These are phyloP conservation scores for Eutrigla gurnardus DNA, from an alignment of 2,797 vertebrate genomes.

Conservation along the genomic window DNA sequence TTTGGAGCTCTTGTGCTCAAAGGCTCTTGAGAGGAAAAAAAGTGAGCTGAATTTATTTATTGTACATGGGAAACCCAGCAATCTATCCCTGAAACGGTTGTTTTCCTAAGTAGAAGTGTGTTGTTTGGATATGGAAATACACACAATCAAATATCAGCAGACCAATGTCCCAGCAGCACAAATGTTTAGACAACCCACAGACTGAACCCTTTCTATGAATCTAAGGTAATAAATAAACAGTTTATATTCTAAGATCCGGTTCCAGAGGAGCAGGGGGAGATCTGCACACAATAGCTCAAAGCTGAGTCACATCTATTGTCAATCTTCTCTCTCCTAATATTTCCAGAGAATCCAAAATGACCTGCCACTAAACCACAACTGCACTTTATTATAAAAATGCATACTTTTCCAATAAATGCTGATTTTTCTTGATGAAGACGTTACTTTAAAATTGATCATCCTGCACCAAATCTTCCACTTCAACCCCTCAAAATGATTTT, in stretches of 20 bases:
- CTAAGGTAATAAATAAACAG: conserved; percentile 39
- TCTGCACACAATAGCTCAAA: conserved; percentile 9
- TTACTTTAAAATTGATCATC: conserved; percentile 28
- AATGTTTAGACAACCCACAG: conserved; percentile 34
- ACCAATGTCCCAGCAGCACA: conserved; percentile 11
- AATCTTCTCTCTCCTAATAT: neutral
- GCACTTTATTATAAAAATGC: conserved; percentile 31
- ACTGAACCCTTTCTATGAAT: conserved; percentile 8
- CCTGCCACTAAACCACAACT: conserved; percentile 31
- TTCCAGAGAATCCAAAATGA: conserved; percentile 32
- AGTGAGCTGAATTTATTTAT: conserved; percentile 56
- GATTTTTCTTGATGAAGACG: conserved; percentile 26
- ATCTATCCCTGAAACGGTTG: conserved; percentile 39
- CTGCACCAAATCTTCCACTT: conserved; percentile 23
- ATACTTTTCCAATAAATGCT: conserved; percentile 38
- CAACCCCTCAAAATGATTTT: neutral
- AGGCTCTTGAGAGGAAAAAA: conserved; percentile 44
- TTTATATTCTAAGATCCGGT: conserved; percentile 23
- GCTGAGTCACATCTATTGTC: conserved; percentile 14
- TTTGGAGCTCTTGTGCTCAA: conserved; percentile 26
- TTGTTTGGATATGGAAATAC: conserved; percentile 52
- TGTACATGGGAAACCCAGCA: conserved; percentile 43
- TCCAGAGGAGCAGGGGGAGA: neutral
- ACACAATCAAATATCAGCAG: conserved; percentile 41
- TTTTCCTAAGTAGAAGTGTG: conserved; percentile 33